phyloP scores from a whole-genome alignment of 2,113 vertebrate genomes.

The Pogona vitticeps region DNA sequence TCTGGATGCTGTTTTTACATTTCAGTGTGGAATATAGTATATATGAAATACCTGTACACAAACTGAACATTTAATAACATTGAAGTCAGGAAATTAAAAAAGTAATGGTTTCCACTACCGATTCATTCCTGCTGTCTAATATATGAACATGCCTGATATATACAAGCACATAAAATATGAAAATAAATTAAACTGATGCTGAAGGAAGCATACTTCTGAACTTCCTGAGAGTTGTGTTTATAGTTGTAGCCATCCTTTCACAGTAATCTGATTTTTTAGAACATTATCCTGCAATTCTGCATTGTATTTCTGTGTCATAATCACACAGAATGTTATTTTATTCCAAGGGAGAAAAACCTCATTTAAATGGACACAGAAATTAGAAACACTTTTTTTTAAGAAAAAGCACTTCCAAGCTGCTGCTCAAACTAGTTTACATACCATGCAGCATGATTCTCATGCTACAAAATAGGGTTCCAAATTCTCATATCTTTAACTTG shows the following conservation, averaged over 20 bases:
- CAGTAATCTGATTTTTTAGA: conserved; percentile 25
- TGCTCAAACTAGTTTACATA: conserved; percentile 66
- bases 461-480: conserved; percentile 65
- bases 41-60: conserved; percentile 17
- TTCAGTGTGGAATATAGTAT: conserved; percentile 1
- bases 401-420: conserved; percentile 63
- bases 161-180: conserved; percentile 23
- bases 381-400: conserved; percentile 63
- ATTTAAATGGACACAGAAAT: conserved; percentile 65
- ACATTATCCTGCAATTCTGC: conserved; percentile 22
- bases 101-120: background rate
- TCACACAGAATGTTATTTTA: conserved; percentile 54
- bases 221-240: conserved; percentile 18
- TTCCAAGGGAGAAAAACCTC: conserved; percentile 58
- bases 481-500: conserved; percentile 54
- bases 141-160: background rate
- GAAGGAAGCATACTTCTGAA: conserved; percentile 1
- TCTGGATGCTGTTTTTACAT: conserved; percentile 12
- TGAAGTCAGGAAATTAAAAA: conserved; percentile 38
- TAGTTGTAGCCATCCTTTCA: conserved; percentile 1
- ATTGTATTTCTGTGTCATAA: conserved; percentile 47
- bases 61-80: conserved; percentile 7
- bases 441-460: conserved; percentile 65
- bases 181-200: conserved; percentile 11
- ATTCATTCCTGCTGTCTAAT: conserved; percentile 2